Evolutionary conservation across 1,140 invertebrate species (phyloP), one percentile per base, ranked within the genome.

Genomic region (Formica exsecta): DNA sequence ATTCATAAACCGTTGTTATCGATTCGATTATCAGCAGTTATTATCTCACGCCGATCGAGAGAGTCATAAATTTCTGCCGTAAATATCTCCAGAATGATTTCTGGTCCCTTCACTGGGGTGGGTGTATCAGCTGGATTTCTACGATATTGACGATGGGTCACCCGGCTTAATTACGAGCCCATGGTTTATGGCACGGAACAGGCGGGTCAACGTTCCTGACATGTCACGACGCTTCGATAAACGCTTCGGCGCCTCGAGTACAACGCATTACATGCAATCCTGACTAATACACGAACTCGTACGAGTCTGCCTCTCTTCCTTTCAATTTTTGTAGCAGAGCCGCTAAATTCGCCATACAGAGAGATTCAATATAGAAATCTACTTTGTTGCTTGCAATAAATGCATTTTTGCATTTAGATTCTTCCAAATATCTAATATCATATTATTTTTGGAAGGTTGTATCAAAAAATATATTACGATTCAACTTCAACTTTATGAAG

Each of bases 161-260:
- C 25, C 13, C 13, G 11, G 68, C 70, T 88, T 86, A 87, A 79
- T 88, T 77, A 66, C 76, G 57, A 81, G 59, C 64, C 25, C 65
- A 70, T 75, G 85, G 68, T 88, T 88, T 88, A 86, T 86, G 51
- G 70, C 48, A 51, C 61, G 85, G 64, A 81, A 81, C 51, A 68
- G 29, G 44, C 61, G 68, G 57, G 77, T 73, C 85, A 83, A 84
- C 68, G 65, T 71, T 80, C 22, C 44, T 81, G 76, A 86, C 66
- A 65, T 71, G 84, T 86, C 64, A 79, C 76, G 65, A 71, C 66
- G 57, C 44, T 81, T 80, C 76, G 85, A 86, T 81, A 81, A 86
- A 86, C 44, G 76, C 11, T 48, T 59, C 36, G 51, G 54, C 54
- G 32, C 68, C 66, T 80, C 75, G 65, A 25, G n/a, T 38, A 59